phyloP scores from a whole-genome alignment of 2,797 vertebrate species.

The Sebastes diaconus region DNA sequence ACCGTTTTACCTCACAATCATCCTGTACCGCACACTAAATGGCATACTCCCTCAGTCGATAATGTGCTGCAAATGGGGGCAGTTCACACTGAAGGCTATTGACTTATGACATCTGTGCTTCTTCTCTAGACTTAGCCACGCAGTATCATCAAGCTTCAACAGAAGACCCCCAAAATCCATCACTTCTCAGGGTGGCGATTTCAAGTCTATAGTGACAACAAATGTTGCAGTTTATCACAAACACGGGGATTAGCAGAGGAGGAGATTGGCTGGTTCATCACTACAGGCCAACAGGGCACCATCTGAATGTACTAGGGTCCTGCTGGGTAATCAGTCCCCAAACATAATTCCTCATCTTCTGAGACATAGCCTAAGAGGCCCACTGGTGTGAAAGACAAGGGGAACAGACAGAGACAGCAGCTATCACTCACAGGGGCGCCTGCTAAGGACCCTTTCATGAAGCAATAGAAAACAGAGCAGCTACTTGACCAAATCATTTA shows the following conservation, averaged over 20 bases:
- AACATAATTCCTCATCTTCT: neutral
- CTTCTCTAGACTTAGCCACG: slow-evolving; percentile 27
- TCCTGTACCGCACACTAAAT: slow-evolving; percentile 9
- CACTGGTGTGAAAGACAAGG: slow-evolving; percentile 29
- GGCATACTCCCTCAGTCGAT: slow-evolving; percentile 13
- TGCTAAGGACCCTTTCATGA: slow-evolving; percentile 44
- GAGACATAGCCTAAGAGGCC: slow-evolving; percentile 16
- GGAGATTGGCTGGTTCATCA: slow-evolving; percentile 56
- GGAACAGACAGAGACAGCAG: slow-evolving; percentile 30
- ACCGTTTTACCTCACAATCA: slow-evolving; percentile 19
- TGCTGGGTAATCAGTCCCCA: slow-evolving; percentile 35
- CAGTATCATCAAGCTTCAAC: slow-evolving; percentile 35
- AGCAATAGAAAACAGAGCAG: slow-evolving; percentile 47
- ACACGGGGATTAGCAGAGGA: slow-evolving; percentile 45
- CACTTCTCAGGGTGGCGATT: slow-evolving; percentile 51
- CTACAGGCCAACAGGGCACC: slow-evolving; percentile 32
- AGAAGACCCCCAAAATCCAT: slow-evolving; percentile 49
- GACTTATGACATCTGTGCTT: slow-evolving; percentile 53
- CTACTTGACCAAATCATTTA: slow-evolving; percentile 64
- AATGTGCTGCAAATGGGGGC: slow-evolving; percentile 22
- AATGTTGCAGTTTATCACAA: slow-evolving; percentile 60
- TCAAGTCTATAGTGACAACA: slow-evolving; percentile 28
- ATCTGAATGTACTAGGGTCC: slow-evolving; percentile 26
- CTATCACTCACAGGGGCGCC: slow-evolving; percentile 49
- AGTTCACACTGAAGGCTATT: slow-evolving; percentile 22